These are phyloP conservation scores for Zaprionus ghesquierei DNA, from an alignment of 1,140 invertebrate genomes.

Conservation along the genomic window DNA sequence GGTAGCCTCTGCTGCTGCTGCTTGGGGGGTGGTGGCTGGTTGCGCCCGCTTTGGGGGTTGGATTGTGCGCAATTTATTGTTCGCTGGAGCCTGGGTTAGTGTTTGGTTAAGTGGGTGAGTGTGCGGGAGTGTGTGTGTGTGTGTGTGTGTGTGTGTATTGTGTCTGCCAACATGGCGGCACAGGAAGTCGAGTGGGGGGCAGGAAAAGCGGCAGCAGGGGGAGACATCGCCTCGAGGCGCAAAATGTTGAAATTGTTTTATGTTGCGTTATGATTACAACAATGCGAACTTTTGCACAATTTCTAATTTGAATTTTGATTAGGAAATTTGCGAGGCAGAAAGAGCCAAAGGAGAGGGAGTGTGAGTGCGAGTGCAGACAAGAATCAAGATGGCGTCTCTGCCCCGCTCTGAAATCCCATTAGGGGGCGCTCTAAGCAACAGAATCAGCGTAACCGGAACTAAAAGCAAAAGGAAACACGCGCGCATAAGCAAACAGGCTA, in stretches of 20 bases:
- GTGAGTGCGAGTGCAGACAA: not conserved
- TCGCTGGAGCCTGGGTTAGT: constrained; percentile 40
- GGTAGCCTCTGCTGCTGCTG: not conserved
- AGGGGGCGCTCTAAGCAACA: constrained; percentile 69
- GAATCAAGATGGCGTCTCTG: constrained; percentile 58
- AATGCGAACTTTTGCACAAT: constrained; percentile 79
- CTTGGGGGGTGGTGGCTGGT: constrained; percentile 25
- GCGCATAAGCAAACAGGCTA: constrained; percentile 73
- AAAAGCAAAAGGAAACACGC: constrained; percentile 75
- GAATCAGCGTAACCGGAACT: constrained; percentile 79
- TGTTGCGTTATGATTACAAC: constrained; percentile 80
- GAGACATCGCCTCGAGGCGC: constrained; percentile 50
- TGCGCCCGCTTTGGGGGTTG: constrained; percentile 58
- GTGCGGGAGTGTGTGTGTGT: constrained; percentile 30
- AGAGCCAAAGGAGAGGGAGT: not conserved
- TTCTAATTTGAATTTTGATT: constrained; percentile 82
- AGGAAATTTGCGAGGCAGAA: constrained; percentile 74
- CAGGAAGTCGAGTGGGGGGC: not conserved
- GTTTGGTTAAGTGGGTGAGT: constrained; percentile 33
- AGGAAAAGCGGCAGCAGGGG: not conserved
- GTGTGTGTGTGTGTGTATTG: constrained; percentile 31
- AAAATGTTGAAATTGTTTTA: constrained; percentile 79
- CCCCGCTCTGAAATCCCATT: constrained; percentile 63
- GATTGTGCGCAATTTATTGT: constrained; percentile 79
- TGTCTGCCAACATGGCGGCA: constrained; percentile 64